Conservation (phyloP, 30 jellyfish, hydroid and myxozoan genomes). For the Turritopsis dohrnii region DNA sequence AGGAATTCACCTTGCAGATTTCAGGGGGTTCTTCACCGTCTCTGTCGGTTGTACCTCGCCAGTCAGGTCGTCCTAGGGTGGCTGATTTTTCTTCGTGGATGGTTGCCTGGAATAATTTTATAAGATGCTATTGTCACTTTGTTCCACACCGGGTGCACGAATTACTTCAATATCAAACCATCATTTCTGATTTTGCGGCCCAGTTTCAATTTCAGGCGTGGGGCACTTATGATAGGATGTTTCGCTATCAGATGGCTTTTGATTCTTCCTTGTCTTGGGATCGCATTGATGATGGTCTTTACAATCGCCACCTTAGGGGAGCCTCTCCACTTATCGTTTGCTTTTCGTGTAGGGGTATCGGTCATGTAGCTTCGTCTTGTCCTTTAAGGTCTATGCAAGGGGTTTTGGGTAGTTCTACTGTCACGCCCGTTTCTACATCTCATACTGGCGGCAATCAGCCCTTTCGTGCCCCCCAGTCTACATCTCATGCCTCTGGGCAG, state of each 20-base stretch:
- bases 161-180: background rate
- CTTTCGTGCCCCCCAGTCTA: background rate
- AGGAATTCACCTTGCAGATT: too few relatives aligned
- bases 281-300: background rate
- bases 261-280: background rate
- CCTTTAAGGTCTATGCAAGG: background rate
- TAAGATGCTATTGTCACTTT: too few relatives aligned
- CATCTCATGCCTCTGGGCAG: background rate
- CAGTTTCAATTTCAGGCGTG: background rate
- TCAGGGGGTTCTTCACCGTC: too few relatives aligned
- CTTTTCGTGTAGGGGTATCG: background rate
- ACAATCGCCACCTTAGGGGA: background rate
- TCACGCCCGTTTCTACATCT: too few relatives aligned
- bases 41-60: too few relatives aligned
- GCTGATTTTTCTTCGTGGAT: too few relatives aligned
- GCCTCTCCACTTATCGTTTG: background rate
- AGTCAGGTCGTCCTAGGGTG: too few relatives aligned
- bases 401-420: background rate
- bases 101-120: too few relatives aligned
- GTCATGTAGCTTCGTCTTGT: background rate
- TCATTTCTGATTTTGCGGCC: background rate
- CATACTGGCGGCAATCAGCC: too few relatives aligned
- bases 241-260: background rate
- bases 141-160: too few relatives aligned
- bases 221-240: background rate